Conservation (phyloP, 2,113 vertebrate genomes). For the Lepisosteus oculatus region DNA sequence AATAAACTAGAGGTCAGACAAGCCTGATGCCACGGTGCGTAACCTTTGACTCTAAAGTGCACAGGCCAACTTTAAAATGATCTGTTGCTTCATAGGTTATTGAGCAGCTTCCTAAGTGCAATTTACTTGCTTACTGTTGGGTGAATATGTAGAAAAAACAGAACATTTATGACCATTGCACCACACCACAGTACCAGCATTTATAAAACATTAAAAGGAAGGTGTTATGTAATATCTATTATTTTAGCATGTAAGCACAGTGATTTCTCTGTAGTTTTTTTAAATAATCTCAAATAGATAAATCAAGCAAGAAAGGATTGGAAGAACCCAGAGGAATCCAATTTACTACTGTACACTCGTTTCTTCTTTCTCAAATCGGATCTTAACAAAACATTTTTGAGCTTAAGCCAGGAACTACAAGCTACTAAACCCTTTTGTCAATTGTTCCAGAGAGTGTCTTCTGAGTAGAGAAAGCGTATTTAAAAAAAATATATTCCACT, state of each 20-base stretch:
- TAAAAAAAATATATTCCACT: too few species aligned
- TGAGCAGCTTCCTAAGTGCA: background rate
- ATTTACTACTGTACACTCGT: background rate
- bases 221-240: background rate
- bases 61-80: background rate
- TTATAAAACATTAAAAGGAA: background rate
- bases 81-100: slow-evolving; percentile 12
- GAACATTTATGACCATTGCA: too few species aligned
- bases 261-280: background rate
- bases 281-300: slow-evolving; percentile 2
- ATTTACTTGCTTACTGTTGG: background rate
- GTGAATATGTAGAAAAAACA: background rate
- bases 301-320: slow-evolving; percentile 17
- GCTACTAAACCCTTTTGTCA: too few species aligned
- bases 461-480: too few species aligned
- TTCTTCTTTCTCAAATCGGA: background rate
- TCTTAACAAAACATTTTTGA: background rate
- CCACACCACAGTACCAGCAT: too few species aligned
- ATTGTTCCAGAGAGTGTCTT: too few species aligned
- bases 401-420: background rate
- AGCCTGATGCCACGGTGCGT: slow-evolving; percentile 25
- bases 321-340: slow-evolving; percentile 5
- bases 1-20: slow-evolving; percentile 14
- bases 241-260: too few species aligned
- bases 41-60: slow-evolving; percentile 24